These are phyloP conservation scores for Muraenolepis orangiensis DNA, from an alignment of 2,797 vertebrate genomes.

Conservation along the genomic window DNA sequence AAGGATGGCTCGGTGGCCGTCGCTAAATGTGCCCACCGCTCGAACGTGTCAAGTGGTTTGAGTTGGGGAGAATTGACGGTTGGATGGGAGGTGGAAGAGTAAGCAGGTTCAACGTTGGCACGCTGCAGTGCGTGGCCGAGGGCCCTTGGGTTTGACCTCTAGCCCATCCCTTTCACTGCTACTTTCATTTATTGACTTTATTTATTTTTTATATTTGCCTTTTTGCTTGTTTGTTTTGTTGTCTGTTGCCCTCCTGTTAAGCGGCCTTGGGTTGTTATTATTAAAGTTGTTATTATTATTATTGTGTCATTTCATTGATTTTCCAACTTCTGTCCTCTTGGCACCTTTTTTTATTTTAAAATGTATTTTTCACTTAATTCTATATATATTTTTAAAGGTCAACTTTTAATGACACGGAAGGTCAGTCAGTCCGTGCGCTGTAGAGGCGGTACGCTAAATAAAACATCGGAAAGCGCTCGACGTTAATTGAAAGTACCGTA, in stretches of 20 bases:
- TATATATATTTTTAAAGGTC: neutral
- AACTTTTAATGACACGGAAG: constrained; percentile 9
- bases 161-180: too few species aligned
- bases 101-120: neutral
- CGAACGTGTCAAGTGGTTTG: neutral
- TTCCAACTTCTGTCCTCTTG: neutral
- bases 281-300: too few species aligned
- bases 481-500: constrained; percentile 17
- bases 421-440: neutral
- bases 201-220: too few species aligned
- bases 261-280: too few species aligned
- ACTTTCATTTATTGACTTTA: too few species aligned
- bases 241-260: too few species aligned
- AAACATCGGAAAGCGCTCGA: neutral
- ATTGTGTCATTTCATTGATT: constrained; percentile 9
- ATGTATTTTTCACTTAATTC: too few species aligned
- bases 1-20: neutral
- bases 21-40: neutral
- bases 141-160: too few species aligned
- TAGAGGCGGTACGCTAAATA: neutral
- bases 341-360: neutral
- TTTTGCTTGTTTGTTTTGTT: too few species aligned
- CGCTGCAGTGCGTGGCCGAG: neutral
- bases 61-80: neutral
- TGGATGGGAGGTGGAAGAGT: too few species aligned